Base-by-base conservation (phyloP, 2,113 vertebrate genomes). In the Cyprinodon tularosa region DNA sequence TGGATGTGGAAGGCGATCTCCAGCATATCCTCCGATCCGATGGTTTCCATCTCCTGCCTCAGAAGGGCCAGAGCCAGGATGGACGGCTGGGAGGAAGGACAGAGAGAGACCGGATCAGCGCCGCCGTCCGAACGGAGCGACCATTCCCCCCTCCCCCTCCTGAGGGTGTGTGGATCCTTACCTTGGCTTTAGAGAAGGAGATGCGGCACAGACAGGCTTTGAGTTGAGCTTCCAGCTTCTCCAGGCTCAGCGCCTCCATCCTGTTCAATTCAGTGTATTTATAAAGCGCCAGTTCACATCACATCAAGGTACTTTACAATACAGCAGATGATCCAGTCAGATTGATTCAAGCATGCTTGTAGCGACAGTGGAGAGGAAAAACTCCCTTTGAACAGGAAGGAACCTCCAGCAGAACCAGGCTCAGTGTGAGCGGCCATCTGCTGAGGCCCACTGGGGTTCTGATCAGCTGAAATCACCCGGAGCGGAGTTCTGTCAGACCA, bases 141-240 rank as follows among this genome's bases (percentile, higher is more conserved):
- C 44, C 14, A 42, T 22, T 68, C 39, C 39, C 57, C 1, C 7
- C 14, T 15, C 14, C 3, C 15, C 8, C 44, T 1, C 2, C 8
- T 45, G 4, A 10, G 9, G 44, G 9, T 1, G 9, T 5, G 3
- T 2, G 64, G 22, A 37, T 73, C 76, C 95, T 91, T 92, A 99
- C 98, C 96, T 97, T 99, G 62, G 98, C 97, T 96, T 96, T 98
- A 72, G 98, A 99, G 85, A 99, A 99, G 65, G 94, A 90, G 7
- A 99, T 93, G 63, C 96, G 94, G 88, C 97, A 98, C 88, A 95
- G 95, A 77, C 98, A 99, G 92, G 97, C 97, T 95, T 98, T 99
- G 0, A 99, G 93, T 85, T 99, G 96, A 71, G 96, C 97, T 94
- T 99, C 98, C 81, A 99, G 93, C 91, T 96, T 98, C 83, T 98